Conservation (phyloP, 2,797 vertebrate species). For the Falco cherrug region DNA sequence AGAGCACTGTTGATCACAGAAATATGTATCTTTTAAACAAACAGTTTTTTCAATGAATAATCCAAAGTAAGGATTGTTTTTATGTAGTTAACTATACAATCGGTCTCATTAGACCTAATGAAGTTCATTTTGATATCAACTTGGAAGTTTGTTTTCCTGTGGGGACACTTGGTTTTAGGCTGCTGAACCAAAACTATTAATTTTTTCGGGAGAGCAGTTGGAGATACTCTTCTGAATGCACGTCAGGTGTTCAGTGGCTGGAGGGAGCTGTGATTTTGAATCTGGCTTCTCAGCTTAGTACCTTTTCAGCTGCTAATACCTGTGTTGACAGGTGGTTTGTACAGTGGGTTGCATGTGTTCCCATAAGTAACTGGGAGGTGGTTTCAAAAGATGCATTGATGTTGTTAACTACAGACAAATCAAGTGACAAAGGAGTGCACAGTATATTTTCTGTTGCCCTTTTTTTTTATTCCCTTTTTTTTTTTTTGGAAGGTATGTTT, state of each 20-base stretch:
- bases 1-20: background rate
- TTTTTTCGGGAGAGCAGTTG: background rate
- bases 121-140: background rate
- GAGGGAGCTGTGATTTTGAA: background rate
- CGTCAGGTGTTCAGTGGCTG: background rate
- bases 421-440: background rate
- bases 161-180: background rate
- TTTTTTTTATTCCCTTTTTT: background rate
- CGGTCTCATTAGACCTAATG: background rate
- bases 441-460: background rate
- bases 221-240: background rate
- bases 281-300: background rate
- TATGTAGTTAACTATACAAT: background rate
- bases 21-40: background rate
- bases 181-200: background rate
- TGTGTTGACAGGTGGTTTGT: background rate
- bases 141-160: background rate
- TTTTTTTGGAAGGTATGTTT: background rate
- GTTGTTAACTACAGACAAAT: background rate
- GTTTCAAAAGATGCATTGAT: background rate
- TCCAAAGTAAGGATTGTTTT: background rate
- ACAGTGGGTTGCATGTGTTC: background rate
- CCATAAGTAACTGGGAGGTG: background rate
- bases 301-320: background rate
- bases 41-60: background rate